Evolutionary conservation across 2,113 vertebrate genomes (phyloP).

Genomic region (Heliornis fulica): DNA sequence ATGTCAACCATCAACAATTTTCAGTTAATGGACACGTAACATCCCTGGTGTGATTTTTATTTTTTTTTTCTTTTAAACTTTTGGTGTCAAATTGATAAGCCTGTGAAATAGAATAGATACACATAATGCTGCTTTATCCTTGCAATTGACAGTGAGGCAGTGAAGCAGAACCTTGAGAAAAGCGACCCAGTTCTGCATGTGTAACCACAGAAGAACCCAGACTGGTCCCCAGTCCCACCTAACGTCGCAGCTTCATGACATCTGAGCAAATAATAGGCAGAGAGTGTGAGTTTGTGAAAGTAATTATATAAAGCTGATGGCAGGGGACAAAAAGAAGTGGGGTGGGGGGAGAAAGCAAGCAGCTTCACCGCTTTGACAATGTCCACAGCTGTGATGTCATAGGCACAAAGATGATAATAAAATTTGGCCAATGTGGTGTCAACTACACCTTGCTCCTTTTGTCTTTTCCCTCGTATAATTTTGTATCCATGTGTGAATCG

Average conservation of each 20-base stretch:
- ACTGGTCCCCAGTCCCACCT: constrained; percentile 27
- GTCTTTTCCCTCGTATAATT: constrained; percentile 74
- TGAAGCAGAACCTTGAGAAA: constrained; percentile 60
- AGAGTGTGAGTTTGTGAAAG: constrained; percentile 67
- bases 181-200: constrained; percentile 13
- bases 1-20: constrained; percentile 55
- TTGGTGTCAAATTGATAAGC: constrained; percentile 63
- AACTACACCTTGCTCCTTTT: constrained; percentile 79
- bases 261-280: constrained; percentile 61
- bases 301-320: constrained; percentile 69
- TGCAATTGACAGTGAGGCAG: constrained; percentile 47
- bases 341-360: neutral
- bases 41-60: constrained; percentile 19
- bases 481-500: constrained; percentile 83
- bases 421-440: constrained; percentile 76
- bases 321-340: constrained; percentile 49
- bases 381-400: constrained; percentile 79
- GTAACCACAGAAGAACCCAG: constrained; percentile 11
- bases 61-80: constrained; percentile 43
- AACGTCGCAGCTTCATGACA: constrained; percentile 29
- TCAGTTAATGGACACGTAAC: constrained; percentile 52
- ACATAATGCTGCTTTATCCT: constrained; percentile 65
- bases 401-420: constrained; percentile 73
- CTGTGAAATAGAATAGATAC: constrained; percentile 63
- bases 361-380: constrained; percentile 52